Evolutionary conservation across 64 coral and sea anemone genomes (phyloP), one percentile per base, ranked within the genome.

Genomic region (Montipora cactus): DNA sequence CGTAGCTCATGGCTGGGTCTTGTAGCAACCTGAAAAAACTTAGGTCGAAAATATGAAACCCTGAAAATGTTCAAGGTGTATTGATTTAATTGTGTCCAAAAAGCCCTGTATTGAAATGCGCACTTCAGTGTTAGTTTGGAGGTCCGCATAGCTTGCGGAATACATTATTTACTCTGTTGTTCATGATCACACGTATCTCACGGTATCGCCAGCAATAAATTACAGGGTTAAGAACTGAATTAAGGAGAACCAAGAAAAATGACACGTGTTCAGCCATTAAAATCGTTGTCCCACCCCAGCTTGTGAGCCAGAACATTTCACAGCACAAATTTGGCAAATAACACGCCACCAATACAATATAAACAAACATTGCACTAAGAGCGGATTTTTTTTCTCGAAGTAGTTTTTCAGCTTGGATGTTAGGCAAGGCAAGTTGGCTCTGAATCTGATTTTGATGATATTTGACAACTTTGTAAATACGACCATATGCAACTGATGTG

Each of bases 131-230:
- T 11, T 57, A 57, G 11, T 57, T 57, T 57, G 53, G 11, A 57
- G 53, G 11, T 57, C 53, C 53, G 53, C 0, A 57, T 37, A 37
- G 37, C 37, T 37, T 37, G 53, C 22, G 55, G 5, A 81, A 52
- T 61, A 83, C 18, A 2, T 83, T 58, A 20, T 67, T 46, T 7
- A 83, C 7, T 15, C 5, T 66, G 4, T 20, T 83, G 45, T 83
- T 83, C 2, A 64, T 10, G 37, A 66, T 66, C 4, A 49, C 49
- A 21, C 89, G 89, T 15, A 90, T 90, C 58, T 80, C 76, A 11
- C 79, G 25, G 52, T 75, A 83, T 92, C 90, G 67, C 68, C 78
- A 76, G 25, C 90, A 92, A 23, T 92, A 92, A 10, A 92, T 55
- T 15, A 84, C 16, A 19, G 90, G 79, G 69, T 92, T 92, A n/a